Base-by-base conservation (phyloP, 2,888 invertebrate genomes). In the Phlogophora meticulosa region DNA sequence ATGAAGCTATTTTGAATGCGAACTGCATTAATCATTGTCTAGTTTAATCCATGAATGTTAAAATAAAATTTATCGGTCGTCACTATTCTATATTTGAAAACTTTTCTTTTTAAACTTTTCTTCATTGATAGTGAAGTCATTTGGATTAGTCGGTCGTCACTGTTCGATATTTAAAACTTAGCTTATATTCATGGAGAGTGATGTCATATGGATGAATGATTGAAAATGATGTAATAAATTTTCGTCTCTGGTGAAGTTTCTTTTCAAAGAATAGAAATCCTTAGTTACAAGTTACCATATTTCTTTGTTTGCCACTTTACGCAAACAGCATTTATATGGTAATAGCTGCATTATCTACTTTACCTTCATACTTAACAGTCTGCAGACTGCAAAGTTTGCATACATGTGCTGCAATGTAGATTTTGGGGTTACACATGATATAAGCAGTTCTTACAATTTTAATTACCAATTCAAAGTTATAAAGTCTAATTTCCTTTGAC, bases 311-410 rank as follows among this genome's bases (percentile, higher is more conserved):
- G 43, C 53, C 7, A 13, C 17, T n/a, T 22, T 57, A 53, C 0
- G n/a, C 22, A 45, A 17, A 57, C 17, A 52, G 42, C 4, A 61
- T 40, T 51, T 49, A 28, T 57, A 46, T 73, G 63, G 24, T 43
- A 57, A 72, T 78, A 57, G n/a, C 42, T 83, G 72, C 66, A 76
- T 66, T 76, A 82, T 72, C 65, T 71, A 67, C 38, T 62, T 24
- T 64, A 63, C 10, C 28, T 46, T 59, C 20, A 45, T 22, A 48
- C 11, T 22, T 48, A 15, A 38, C 4, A 77, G 57, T 72, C 58
- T 48, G 74, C 49, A 69, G 57, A 64, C 59, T 80, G 59, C 64
- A 61, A 72, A 70, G 66, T 81, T 81, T 78, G 71, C 76, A 58
- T 46, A 68, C 42, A 55, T n/a, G 28, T 69, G 55, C 60, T 40